Base-by-base conservation (phyloP, 1,140 invertebrate genomes). In the Cotesia chilonis region DNA sequence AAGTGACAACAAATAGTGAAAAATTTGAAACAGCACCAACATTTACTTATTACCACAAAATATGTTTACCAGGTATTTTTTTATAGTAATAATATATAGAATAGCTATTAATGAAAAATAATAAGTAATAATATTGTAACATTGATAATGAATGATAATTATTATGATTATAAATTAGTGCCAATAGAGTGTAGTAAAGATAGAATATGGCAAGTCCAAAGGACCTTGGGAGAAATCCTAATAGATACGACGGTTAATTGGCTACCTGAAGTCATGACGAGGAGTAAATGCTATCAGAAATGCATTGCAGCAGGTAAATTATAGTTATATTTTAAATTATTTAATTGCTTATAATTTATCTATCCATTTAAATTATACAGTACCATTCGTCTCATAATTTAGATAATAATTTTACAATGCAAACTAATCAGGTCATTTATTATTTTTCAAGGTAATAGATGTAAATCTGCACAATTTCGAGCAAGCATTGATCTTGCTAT, bases 141-240 rank as follows among this genome's bases (percentile, higher is more conserved):
- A 47, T 9, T 47, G 6, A 47, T 47, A 47, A 47, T 47, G 5
- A 47, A 47, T 10, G 35, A 61, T 61, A 61, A 20, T 57, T 57
- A 47, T 47, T 9, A 47, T 47, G 2, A 7, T 47, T 47, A 47
- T 9, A 52, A 35, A 5, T 74, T 75, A 84, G 83, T 82, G 72
- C 78, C 81, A 6, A 3, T 17, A 4, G 68, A 5, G n/a, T 85
- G 83, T 70, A 75, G 69, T 12, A 51, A 61, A 5, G 52, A 67
- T 0, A 79, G 77, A 72, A 63, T 84, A 7, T 85, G 84, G 83
- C 84, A 85, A 61, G 80, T 84, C 0, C 83, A 85, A 63, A 80
- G 84, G 59, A 83, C 74, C 14, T 75, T 81, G 5, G 84, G 83
- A 2, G 80, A 82, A 7, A 64, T 82, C 47, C 78, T 85, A 47